Evolutionary conservation across 2,797 vertebrate species (phyloP), one percentile per base, ranked within the genome.

Genomic region (Psittacula echo): DNA sequence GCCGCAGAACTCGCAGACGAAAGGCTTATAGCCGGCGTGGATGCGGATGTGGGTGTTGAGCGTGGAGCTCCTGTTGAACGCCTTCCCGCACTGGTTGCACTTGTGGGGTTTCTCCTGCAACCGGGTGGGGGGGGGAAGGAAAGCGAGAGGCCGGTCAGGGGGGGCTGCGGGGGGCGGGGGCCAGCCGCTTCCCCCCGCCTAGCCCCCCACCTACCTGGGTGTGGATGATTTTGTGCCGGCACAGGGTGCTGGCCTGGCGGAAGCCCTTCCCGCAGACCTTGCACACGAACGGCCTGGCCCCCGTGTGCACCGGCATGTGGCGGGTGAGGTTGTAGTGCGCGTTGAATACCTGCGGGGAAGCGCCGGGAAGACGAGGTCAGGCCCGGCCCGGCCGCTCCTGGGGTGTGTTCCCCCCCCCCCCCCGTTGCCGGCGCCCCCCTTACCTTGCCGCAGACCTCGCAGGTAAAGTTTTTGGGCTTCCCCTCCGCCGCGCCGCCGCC

Each of bases 371-470:
- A 83, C 76, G 27, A 90, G 76, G 89, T 90, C 81, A 96, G 74
- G 77, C 70, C 29, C 50, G 60, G 53, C 82, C 47, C 65, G 27
- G 13, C 42, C 58, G 27, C 53, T 74, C 44, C 29, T 24, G 12
- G 17, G 37, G 37, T 37, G 13, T 12, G 20, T 6, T 10, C 16
- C 18, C 14, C 13, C n/a, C 13, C 10, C 22, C 18, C 1, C 21
- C 39, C 64, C 30, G 3, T 5, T 5, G 39, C 86, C 42, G 67
- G 37, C 41, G 10, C 6, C 22, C 60, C 75, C 16, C 96, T 96
- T 98, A 99, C 99, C 99, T 99, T 99, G 96, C 99, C 99, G 96
- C 99, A 99, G 90, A 99, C 99, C 98, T 99, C 99, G 89, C 99
- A 99, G 29, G 99, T 99, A 95, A 99, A 99, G 98, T 99, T 99